phyloP scores from a whole-genome alignment of 2,888 invertebrate species.

The Ophioninae sp. region DNA sequence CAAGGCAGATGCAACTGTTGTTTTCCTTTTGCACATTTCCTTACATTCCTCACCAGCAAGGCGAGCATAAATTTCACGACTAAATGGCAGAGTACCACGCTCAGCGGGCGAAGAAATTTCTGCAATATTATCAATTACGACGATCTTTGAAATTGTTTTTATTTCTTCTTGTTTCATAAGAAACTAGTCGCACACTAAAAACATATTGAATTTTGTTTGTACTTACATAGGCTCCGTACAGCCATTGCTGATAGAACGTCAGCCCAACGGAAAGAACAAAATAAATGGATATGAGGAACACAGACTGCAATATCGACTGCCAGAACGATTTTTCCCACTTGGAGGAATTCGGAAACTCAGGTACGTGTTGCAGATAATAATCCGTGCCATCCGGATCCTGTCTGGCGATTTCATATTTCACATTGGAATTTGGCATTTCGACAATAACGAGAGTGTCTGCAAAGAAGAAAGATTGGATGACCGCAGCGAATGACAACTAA shows the following conservation, averaged over 20 bases:
- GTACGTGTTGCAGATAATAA: slow-evolving; percentile 73
- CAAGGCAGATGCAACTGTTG: slow-evolving; percentile 88
- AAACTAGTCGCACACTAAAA: not conserved
- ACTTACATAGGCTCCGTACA: slow-evolving; percentile 87
- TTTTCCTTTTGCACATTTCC: slow-evolving; percentile 83
- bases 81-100: slow-evolving; percentile 95
- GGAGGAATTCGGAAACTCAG: slow-evolving; percentile 71
- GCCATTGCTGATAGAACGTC: slow-evolving; percentile 98
- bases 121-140: slow-evolving; percentile 78
- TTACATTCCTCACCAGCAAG: slow-evolving; percentile 85
- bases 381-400: slow-evolving; percentile 75
- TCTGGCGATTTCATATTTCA: slow-evolving; percentile 79
- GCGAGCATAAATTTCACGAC: slow-evolving; percentile 93
- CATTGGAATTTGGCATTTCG: slow-evolving; percentile 78
- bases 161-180: slow-evolving; percentile 14
- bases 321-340: slow-evolving; percentile 72
- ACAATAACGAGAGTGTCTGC: slow-evolving; percentile 44
- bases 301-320: slow-evolving; percentile 76
- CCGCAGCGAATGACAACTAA: too few relatives aligned
- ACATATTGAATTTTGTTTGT: slow-evolving; percentile 15
- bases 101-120: slow-evolving; percentile 94
- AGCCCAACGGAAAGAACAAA: slow-evolving; percentile 96
- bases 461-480: slow-evolving; percentile 7
- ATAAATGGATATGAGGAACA: slow-evolving; percentile 88
- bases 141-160: slow-evolving; percentile 11